These are phyloP conservation scores for Drosophila rhopaloa DNA, from an alignment of 1,140 invertebrate genomes.

Conservation along the genomic window DNA sequence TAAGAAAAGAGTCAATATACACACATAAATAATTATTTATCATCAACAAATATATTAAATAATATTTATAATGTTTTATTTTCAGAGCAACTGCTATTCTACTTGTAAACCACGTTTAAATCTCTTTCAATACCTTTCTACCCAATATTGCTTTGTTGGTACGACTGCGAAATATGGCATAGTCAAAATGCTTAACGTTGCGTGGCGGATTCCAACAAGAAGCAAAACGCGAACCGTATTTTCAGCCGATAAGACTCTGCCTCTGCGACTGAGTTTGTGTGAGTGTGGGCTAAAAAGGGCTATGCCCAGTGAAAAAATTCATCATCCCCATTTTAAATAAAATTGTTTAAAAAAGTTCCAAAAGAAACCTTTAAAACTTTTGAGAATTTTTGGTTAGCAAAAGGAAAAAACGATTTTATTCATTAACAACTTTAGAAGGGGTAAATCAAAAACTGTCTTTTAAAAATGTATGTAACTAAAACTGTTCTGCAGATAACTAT, in stretches of 20 bases:
- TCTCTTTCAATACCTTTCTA: background rate
- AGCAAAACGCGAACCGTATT: slow-evolving; percentile 64
- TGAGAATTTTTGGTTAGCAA: no score
- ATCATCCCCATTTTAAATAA: no score
- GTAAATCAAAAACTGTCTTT: no score
- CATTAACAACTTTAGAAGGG: background rate
- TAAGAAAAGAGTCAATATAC: no score
- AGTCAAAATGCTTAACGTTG: slow-evolving; percentile 64
- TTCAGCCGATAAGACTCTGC: slow-evolving; percentile 52
- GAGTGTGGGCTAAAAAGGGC: background rate
- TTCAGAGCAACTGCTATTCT: background rate
- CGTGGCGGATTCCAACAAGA: slow-evolving; percentile 51
- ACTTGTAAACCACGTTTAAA: background rate
- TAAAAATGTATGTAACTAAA: no score
- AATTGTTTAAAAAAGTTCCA: background rate
- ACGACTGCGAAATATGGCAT: slow-evolving; percentile 60
- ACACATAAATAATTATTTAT: no score
- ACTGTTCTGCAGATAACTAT: no score
- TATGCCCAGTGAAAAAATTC: background rate
- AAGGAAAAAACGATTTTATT: no score
- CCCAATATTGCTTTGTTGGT: slow-evolving; percentile 30
- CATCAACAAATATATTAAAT: no score
- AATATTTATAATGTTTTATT: no score
- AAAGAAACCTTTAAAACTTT: background rate
- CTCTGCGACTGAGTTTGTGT: slow-evolving; percentile 8